These are phyloP conservation scores for Phocides pigmalion DNA, from an alignment of 1,140 invertebrate genomes.

Conservation along the genomic window DNA sequence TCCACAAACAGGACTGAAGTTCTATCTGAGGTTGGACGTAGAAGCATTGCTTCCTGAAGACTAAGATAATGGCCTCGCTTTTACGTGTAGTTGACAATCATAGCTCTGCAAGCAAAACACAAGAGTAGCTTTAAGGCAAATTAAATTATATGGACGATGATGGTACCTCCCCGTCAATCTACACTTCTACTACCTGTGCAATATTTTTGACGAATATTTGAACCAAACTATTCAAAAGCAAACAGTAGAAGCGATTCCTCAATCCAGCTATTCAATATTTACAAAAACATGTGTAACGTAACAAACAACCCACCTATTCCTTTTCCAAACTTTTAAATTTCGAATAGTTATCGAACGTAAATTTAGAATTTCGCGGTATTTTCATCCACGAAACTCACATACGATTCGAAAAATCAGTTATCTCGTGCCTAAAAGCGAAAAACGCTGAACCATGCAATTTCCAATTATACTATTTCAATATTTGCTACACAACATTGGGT, in stretches of 20 bases:
- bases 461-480: conserved; percentile 26
- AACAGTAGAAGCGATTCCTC: conserved; percentile 42
- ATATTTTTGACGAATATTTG: neutral
- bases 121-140: too few relatives aligned
- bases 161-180: too few relatives aligned
- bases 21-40: too few relatives aligned
- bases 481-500: neutral
- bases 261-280: conserved; percentile 58
- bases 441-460: conserved; percentile 2
- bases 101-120: too few relatives aligned
- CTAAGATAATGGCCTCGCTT: too few relatives aligned
- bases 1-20: too few relatives aligned
- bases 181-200: too few relatives aligned
- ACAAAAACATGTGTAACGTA: conserved; percentile 31
- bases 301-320: conserved; percentile 5
- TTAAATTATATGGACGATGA: too few relatives aligned
- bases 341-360: conserved; percentile 5
- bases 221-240: conserved; percentile 21
- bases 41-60: too few relatives aligned
- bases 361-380: conserved; percentile 3
- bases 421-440: neutral
- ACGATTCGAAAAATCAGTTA: conserved; percentile 13
- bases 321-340: conserved; percentile 14
- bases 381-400: conserved; percentile 10
- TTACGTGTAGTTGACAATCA: too few relatives aligned